Evolutionary conservation across 64 coral and sea anemone genomes (phyloP).

Genomic region (Pocillopora verrucosa): DNA sequence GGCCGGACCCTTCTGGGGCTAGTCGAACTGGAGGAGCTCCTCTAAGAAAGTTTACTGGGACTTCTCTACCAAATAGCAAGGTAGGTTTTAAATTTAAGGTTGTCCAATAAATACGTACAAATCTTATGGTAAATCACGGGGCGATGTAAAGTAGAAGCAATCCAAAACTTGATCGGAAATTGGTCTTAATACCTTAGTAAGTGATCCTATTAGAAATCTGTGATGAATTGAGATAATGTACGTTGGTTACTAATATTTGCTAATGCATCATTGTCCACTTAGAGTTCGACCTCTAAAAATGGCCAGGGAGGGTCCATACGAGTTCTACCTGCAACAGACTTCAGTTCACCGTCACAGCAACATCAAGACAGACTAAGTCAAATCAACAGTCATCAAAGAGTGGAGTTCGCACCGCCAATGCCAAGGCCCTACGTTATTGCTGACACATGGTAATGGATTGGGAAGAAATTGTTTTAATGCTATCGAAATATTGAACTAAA

Average conservation of each 20-base stretch:
- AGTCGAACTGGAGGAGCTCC: constrained; percentile 77
- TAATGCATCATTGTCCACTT: background rate
- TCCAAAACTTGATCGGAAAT: too few species aligned
- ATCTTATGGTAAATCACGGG: too few species aligned
- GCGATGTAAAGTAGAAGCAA: too few species aligned
- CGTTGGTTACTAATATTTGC: background rate
- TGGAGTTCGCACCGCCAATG: constrained; percentile 72
- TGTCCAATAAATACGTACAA: too few species aligned
- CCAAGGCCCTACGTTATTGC: constrained; percentile 71
- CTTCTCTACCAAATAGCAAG: constrained; percentile 50
- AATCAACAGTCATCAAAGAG: constrained; percentile 62
- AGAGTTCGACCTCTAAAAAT: constrained; percentile 68
- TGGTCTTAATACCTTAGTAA: too few species aligned
- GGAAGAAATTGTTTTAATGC: background rate
- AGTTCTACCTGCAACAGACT: constrained; percentile 72
- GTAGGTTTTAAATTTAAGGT: background rate
- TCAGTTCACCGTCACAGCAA: constrained; percentile 78
- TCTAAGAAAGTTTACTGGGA: constrained; percentile 59
- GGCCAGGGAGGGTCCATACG: constrained; percentile 86
- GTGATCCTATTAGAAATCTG: too few species aligned
- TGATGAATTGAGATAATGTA: too few species aligned
- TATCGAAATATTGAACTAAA: background rate
- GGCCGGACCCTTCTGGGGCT: constrained; percentile 78
- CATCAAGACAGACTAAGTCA: constrained; percentile 77
- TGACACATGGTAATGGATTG: constrained; percentile 1